Evolutionary conservation across 2,888 invertebrate genomes (phyloP), one percentile per base, ranked within the genome.

Genomic region (Colletes collaris): DNA sequence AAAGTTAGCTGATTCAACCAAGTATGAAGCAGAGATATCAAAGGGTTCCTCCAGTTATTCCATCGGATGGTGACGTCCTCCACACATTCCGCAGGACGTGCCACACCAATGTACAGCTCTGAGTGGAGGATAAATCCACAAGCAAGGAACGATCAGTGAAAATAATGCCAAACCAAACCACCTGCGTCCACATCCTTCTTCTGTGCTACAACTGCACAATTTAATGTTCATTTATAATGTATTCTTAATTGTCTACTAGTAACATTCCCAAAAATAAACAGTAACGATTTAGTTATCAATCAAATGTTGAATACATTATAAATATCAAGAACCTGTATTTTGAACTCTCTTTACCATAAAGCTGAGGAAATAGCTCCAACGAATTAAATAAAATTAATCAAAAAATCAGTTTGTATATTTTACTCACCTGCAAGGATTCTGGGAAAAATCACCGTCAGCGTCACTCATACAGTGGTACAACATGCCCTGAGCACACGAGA

Each of bases 391-490:
- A 55, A 65, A 67, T 40, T 40, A 52, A 46, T 44, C 2, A 27
- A 7, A 53, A 16, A 50, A 13, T 44, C 37, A 46, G 6, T 56
- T 49, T 63, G 16, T 62, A 37, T 16, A 72, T 53, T 19, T 55
- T 66, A 70, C 84, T 82, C 86, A 91, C 92, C 96, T 95, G 94
- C 98, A 98, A 8, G 98, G 98, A 91, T 97, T 97, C 91, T 96
- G 95, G 69, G 95, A 95, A 92, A 96, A 97, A 88, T 98, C 98
- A 1, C 97, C 98, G 91, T 98, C 98, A 2, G 97, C 95, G 93
- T 98, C 98, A 84, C 97, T 95, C 95, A 97, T 97, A 93, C 98
- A 98, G 94, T 98, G 98, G 94, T 98, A 98, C 90, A 98, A 94
- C 95, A 98, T 96, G 89, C 98, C 97, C 93, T 96, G 96, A 19